Evolutionary conservation across 2,113 vertebrate species (phyloP).

Genomic region (Coptodon rendalli): DNA sequence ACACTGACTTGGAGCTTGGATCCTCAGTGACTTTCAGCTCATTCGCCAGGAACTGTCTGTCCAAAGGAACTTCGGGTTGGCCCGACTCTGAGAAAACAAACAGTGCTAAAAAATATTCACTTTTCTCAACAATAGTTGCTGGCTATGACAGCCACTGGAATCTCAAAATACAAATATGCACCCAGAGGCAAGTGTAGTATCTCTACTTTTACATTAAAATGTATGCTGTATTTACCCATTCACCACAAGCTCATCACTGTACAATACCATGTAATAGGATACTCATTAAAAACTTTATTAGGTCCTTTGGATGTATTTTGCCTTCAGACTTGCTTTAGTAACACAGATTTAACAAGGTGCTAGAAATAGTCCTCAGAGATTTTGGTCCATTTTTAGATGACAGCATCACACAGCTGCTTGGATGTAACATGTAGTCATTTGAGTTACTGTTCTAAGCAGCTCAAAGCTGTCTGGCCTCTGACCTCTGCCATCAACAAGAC

Average conservation of each 20-base stretch:
- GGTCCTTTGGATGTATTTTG: not conserved
- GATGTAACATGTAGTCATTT: not conserved
- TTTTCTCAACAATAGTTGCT: not conserved
- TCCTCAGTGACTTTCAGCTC: conserved; percentile 88
- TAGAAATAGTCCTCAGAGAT: not conserved
- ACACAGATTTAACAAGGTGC: not conserved
- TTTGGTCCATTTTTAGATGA: not conserved
- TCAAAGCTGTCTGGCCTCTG: not conserved
- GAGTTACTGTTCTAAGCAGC: not conserved
- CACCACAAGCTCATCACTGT: not conserved
- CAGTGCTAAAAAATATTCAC: not conserved
- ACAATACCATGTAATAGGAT: not conserved
- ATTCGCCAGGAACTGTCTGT: conserved; percentile 85
- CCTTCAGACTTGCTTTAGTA: not conserved
- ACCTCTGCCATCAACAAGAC: not conserved
- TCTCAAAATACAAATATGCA: not conserved
- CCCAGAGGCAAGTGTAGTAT: not conserved
- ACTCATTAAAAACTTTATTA: not conserved
- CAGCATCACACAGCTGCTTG: not conserved
- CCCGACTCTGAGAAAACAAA: conserved; percentile 81
- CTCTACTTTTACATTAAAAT: not conserved
- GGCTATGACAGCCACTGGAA: not conserved
- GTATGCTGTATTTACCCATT: not conserved
- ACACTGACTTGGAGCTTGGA: conserved; percentile 80
- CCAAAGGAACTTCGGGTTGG: conserved; percentile 84